Evolutionary conservation across 1,140 invertebrate species (phyloP).

Genomic region (Diorhabda carinulata): DNA sequence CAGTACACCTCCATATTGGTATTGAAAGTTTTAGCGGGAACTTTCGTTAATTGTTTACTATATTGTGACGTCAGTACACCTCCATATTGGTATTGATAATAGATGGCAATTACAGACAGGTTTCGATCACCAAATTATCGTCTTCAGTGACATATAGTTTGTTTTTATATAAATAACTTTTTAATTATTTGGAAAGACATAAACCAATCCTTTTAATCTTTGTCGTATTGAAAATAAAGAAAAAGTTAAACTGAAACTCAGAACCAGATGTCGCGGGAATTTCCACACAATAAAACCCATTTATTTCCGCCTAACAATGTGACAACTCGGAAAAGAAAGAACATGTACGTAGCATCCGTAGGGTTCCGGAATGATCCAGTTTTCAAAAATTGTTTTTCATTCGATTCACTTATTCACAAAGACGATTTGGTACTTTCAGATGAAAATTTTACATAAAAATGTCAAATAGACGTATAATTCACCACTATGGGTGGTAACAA

Average conservation of each 20-base stretch:
- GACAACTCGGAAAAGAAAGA: slow-evolving; percentile 2
- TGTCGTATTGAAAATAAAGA: background rate
- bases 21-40: no score
- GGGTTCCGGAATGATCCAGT: background rate
- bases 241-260: background rate
- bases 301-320: slow-evolving; percentile 6
- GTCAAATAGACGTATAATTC: no score
- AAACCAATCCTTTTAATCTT: background rate
- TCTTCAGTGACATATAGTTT: no score
- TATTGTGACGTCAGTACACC: no score
- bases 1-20: no score
- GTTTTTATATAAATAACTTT: no score
- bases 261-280: slow-evolving; percentile 3
- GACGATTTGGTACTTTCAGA: background rate
- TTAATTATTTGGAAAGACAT: background rate
- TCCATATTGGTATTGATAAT: no score
- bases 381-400: background rate
- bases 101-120: no score
- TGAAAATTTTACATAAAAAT: background rate
- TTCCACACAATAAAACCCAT: slow-evolving; percentile 15
- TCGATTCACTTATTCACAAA: background rate
- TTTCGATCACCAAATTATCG: no score
- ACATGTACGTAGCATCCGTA: background rate
- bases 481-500: no score
- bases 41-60: no score